Evolutionary conservation across 2,888 invertebrate species (phyloP).

Genomic region (Meloe dianella): DNA sequence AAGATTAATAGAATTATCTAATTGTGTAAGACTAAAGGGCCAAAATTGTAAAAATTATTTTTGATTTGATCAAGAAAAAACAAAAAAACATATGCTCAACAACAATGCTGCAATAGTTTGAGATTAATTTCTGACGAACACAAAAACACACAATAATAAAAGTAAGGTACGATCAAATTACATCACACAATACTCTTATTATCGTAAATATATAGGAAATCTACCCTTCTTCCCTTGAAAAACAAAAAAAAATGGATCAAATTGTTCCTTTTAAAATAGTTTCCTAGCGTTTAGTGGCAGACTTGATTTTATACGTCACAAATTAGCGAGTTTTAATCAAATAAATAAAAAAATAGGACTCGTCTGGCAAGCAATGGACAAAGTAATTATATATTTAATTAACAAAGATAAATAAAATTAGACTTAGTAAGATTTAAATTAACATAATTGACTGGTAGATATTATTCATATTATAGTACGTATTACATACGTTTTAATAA

Average conservation of each 20-base stretch:
- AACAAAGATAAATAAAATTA: not conserved
- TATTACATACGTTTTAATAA: slow-evolving; percentile 22
- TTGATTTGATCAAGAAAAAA: not conserved
- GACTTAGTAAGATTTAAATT: slow-evolving; percentile 25
- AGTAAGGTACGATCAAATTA: not conserved
- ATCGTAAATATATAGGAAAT: not conserved
- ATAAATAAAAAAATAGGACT: not conserved
- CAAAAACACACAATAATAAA: not conserved
- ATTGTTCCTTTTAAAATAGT: slow-evolving; percentile 10
- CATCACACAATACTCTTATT: slow-evolving; percentile 1
- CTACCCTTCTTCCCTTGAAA: not conserved
- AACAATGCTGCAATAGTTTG: not conserved
- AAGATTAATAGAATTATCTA: no score
- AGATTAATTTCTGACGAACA: not conserved
- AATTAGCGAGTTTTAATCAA: not conserved
- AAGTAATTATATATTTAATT: not conserved
- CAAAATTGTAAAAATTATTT: slow-evolving; percentile 4
- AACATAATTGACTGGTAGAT: slow-evolving; percentile 34
- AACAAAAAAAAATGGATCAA: not conserved
- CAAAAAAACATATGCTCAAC: slow-evolving; percentile 1
- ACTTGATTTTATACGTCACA: slow-evolving; percentile 10
- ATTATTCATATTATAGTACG: slow-evolving; percentile 24
- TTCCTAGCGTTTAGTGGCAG: not conserved
- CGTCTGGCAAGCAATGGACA: slow-evolving; percentile 1
- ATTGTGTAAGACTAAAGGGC: slow-evolving; percentile 1